Base-by-base conservation (phyloP, 2,113 vertebrate genomes). In the Bagarius yarrelli region DNA sequence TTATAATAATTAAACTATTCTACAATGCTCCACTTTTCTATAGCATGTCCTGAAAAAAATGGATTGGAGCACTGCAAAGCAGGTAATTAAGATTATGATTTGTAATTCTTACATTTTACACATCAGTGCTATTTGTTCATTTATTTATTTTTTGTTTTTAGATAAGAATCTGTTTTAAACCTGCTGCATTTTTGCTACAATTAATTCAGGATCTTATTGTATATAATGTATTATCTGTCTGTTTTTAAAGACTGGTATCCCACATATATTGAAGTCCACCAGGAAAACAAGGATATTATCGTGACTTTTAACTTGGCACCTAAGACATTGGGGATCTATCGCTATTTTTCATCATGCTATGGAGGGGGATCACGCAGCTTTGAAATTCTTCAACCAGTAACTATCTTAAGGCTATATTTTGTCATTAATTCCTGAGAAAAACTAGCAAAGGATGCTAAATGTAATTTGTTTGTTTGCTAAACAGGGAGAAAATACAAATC, bases 231-330 rank as follows among this genome's bases (percentile, higher is more conserved):
- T 3, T 40, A 40, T 40, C 12, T 44, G 19, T 63, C 78, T 86
- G 19, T 63, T 15, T 83, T 60, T 18, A 56, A 34, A 94, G 93
- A 94, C 82, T 94, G 93, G 93, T 92, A 93, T 79, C 93, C 93
- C 11, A 80, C 61, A 74, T 53, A 92, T 6, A 21, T 93, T 18
- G 67, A 87, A 50, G 83, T 92, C n/a, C 81, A 87, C 36, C 92
- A 93, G 81, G 80, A 91, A 13, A 90, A 87, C 18, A 55, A 13
- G 0, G 78, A 81, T n/a, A 47, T 92, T 75, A 84, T 61, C 4
- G 91, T 94, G 84, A 93, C 93, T 30, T 94, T 94, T 81, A 93
- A 93, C 88, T 87, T 94, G 67, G 93, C 93, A 23, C 93, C 93
- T 5, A 82, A 89, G 23, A 82, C 83, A 61, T 83, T 94, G 34